Conservation (phyloP, 2,797 vertebrate genomes). For the Gymnodraco acuticeps region DNA sequence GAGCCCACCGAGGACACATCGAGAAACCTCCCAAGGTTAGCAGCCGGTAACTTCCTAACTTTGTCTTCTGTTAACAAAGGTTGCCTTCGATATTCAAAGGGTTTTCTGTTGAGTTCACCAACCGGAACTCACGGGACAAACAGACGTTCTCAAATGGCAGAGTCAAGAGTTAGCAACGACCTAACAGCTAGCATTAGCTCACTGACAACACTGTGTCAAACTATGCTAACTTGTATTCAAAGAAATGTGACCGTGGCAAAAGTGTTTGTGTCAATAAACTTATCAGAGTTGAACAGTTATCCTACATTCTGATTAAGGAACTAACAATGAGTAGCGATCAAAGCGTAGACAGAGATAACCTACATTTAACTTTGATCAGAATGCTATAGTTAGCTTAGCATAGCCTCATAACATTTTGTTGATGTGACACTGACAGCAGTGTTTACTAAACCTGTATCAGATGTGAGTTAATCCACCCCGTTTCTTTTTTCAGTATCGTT, state of each 20-base stretch:
- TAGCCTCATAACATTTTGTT: constrained; percentile 5
- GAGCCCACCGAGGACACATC: constrained; percentile 73
- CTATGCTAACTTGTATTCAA: constrained; percentile 10
- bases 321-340: accelerated
- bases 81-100: accelerated
- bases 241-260: background rate
- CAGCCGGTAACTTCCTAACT: background rate
- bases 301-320: accelerated
- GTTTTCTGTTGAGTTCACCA: accelerated
- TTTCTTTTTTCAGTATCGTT: background rate
- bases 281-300: too few species aligned
- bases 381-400: constrained; percentile 12
- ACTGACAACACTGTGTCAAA: background rate
- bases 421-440: background rate
- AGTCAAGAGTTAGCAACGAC: background rate
- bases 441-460: background rate
- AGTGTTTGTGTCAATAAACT: background rate
- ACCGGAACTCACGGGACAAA: accelerated
- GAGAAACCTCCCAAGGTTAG: constrained; percentile 71
- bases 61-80: background rate
- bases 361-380: background rate
- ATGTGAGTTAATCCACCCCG: background rate
- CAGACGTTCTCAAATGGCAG: accelerated
- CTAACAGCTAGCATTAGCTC: constrained; percentile 22
- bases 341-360: background rate